A percentile compares a stretch with the other conserved stretches of the same genome.
phyloP scores from a whole-genome alignment of 2,888 invertebrate genomes.

The Therioaphis trifolii region DNA sequence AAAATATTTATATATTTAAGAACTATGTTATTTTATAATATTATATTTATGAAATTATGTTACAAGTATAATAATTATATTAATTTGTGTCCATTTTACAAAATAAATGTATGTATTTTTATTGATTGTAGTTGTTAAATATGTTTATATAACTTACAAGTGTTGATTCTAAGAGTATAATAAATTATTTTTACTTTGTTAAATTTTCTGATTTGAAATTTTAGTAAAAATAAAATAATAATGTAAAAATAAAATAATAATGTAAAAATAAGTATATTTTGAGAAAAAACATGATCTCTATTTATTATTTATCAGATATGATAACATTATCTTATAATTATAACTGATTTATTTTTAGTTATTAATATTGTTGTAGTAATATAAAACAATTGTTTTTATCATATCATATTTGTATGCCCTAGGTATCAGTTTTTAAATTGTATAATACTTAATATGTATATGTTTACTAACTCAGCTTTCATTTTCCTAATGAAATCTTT shows the following conservation, averaged over 20 bases:
- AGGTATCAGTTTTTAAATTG: not conserved
- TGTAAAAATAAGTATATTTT: not conserved
- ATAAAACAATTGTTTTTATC: slow-evolving; percentile 11
- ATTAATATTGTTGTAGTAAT: not conserved
- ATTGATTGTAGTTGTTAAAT: not conserved
- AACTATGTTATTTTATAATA: not conserved
- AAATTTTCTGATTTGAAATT: not conserved
- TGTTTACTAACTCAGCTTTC: too few relatives aligned
- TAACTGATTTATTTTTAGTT: slow-evolving; percentile 8
- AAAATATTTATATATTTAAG: too few relatives aligned
- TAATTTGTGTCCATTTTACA: slow-evolving; percentile 48
- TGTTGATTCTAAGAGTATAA: slow-evolving; percentile 5
- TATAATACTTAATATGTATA: not conserved
- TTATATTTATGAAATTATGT: slow-evolving; percentile 1
- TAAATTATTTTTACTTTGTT: slow-evolving; percentile 24
- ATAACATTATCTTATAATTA: not conserved
- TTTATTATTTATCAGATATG: slow-evolving; percentile 19
- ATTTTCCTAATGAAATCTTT: too few relatives aligned
- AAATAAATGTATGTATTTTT: slow-evolving; percentile 17
- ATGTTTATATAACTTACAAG: not conserved
- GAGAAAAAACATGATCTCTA: slow-evolving; percentile 32
- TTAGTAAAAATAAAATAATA: not conserved
- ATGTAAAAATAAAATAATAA: slow-evolving; percentile 11
- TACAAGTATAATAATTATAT: not conserved
- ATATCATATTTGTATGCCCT: slow-evolving; percentile 11